These are phyloP conservation scores for Blera fallax DNA, from an alignment of 2,888 invertebrate species.

Conservation along the genomic window DNA sequence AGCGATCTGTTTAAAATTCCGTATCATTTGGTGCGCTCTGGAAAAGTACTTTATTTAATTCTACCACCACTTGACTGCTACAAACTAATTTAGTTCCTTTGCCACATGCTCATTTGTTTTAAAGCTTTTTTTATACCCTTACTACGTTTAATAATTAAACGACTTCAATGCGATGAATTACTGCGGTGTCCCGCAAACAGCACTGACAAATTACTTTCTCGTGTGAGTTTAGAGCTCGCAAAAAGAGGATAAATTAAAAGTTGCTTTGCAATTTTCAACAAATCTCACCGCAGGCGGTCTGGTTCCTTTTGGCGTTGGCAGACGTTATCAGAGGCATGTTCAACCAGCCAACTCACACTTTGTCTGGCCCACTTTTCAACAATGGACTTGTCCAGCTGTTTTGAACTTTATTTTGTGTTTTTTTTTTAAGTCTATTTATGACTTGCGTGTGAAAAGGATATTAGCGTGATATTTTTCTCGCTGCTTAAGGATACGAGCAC, in stretches of 20 bases:
- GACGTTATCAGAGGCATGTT: conserved; percentile 30
- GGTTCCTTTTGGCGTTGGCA: conserved; percentile 5
- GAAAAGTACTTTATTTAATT: too few species aligned
- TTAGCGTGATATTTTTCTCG: conserved; percentile 59
- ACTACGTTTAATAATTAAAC: too few species aligned
- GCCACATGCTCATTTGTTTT: too few species aligned
- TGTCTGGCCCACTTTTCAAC: conserved; percentile 22
- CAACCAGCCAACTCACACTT: background rate
- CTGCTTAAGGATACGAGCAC: conserved; percentile 27
- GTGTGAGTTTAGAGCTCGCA: conserved; percentile 33
- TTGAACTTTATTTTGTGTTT: background rate
- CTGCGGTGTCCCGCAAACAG: conserved; percentile 10
- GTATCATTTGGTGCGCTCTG: too few species aligned
- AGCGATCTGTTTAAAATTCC: too few species aligned
- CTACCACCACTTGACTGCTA: too few species aligned
- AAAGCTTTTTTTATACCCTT: background rate
- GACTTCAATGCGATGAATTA: too few species aligned
- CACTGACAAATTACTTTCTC: conserved; percentile 63
- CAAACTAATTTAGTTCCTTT: too few species aligned
- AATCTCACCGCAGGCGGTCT: conserved; percentile 56
- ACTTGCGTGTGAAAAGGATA: conserved; percentile 61
- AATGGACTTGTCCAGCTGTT: conserved; percentile 52
- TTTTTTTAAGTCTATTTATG: conserved; percentile 53
- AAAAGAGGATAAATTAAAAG: conserved; percentile 48
- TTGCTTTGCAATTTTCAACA: conserved; percentile 48